Base-by-base conservation (phyloP, 1,140 invertebrate genomes). In the Pseudomyrmex dendroicus region DNA sequence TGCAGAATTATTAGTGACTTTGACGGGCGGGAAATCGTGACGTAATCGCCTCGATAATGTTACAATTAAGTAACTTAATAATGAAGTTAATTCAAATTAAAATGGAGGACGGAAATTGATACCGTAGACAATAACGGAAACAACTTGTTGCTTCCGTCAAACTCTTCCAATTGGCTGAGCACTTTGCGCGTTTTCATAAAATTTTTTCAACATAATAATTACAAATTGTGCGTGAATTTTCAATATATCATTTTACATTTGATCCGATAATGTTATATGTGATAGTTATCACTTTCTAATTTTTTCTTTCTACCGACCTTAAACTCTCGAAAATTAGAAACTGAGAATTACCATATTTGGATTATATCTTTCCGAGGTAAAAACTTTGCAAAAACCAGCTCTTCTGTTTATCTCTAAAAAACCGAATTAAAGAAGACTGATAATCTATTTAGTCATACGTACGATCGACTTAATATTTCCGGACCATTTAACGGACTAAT, bases 401-500 rank as follows among this genome's bases (percentile, higher is more conserved):
- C 59, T 35, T 35, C 35, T 5, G 35, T 5, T 48, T 52, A 22
- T 50, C 44, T 20, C 44, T 70, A 25, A 35, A 70, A 57, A 54
- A 63, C 54, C 44, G 48, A 70, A 86, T 83, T 86, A 87, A 63
- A 62, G 59, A 61, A 59, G 54, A 70, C 20, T 54, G 66, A 61
- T 87, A 87, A 87, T 87, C 82, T 82, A 87, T 85, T 87, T 84
- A 78, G 85, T 84, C 66, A 56, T 35, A 52, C 64, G 59, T 77
- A 84, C 66, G 70, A 84, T 84, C 85, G 82, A 86, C 85, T 86
- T 86, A 80, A 86, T 80, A 84, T 46, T 86, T 87, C 62, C 82
- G 17, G 35, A 20, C 73, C 73, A 80, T 87, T 86, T 80, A 87
- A 80, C 68, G 54, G 57, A 54, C 57, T 86, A 86, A 87, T 87